Evolutionary conservation across 2,888 invertebrate species (phyloP).

Genomic region (Dendrolimus pini): DNA sequence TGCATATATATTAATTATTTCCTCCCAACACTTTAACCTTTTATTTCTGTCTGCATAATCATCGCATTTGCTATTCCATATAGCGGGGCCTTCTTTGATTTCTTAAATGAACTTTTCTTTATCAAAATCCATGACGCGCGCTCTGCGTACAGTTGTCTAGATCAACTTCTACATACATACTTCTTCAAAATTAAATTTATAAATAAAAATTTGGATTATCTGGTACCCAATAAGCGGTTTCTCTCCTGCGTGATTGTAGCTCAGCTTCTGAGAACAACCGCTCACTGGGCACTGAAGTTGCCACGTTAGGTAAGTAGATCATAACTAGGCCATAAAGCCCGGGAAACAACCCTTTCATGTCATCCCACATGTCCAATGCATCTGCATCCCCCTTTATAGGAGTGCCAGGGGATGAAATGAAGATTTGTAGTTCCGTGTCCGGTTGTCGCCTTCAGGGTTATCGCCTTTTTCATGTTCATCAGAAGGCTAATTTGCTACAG

Average conservation of each 20-base stretch:
- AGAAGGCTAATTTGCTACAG: constrained; percentile 3
- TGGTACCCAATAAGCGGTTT: constrained; percentile 6
- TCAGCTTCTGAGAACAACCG: constrained; percentile 8
- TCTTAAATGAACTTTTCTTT: too few relatives aligned
- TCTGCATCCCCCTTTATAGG: constrained; percentile 10
- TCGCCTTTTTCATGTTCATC: constrained; percentile 4
- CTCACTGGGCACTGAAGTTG: constrained; percentile 8
- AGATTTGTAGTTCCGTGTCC: constrained; percentile 8
- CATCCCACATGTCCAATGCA: constrained; percentile 7
- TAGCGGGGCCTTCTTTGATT: too few relatives aligned
- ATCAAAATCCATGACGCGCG: too few relatives aligned
- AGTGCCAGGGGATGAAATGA: constrained; percentile 8
- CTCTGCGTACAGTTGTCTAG: too few relatives aligned
- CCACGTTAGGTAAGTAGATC: constrained; percentile 6
- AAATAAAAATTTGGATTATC: constrained; percentile 6
- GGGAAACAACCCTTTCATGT: constrained; percentile 7
- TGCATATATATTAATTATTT: too few relatives aligned
- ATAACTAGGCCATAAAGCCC: constrained; percentile 4
- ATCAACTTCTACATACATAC: not conserved
- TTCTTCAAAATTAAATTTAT: constrained; percentile 5
- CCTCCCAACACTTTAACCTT: too few relatives aligned
- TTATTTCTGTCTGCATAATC: too few relatives aligned
- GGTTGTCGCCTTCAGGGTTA: constrained; percentile 3
- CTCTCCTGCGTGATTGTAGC: constrained; percentile 6
- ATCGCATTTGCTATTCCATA: too few relatives aligned